Percentiles rank a stretch among this genome's conserved stretches.
phyloP scores from a whole-genome alignment of 2,113 vertebrate species.

The Hemichromis elongatus region DNA sequence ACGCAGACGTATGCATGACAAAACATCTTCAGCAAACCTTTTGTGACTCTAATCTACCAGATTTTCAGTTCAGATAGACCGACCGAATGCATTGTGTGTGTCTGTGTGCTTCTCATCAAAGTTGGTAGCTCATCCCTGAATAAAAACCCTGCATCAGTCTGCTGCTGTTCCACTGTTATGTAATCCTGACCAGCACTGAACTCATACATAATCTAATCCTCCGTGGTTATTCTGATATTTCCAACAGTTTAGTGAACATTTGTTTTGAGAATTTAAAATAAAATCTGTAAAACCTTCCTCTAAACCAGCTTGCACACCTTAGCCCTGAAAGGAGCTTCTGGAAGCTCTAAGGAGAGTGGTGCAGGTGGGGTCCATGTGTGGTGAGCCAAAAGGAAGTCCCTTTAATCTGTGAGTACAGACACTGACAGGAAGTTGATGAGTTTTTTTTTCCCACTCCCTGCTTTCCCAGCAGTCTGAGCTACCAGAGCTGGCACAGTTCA shows the following conservation, averaged over 20 bases:
- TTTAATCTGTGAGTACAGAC: not conserved
- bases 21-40: not conserved
- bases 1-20: rapidly evolving
- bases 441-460: not conserved
- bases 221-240: not conserved
- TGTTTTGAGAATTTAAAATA: not conserved
- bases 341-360: not conserved
- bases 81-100: not conserved
- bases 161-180: not conserved
- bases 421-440: not conserved
- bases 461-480: not conserved
- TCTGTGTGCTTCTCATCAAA: not conserved
- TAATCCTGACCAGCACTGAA: not conserved
- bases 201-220: not conserved
- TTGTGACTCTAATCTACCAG: not conserved
- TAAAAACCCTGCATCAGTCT: not conserved
- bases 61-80: not conserved
- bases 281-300: not conserved
- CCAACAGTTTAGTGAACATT: not conserved
- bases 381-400: not conserved
- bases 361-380: not conserved
- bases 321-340: not conserved
- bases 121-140: not conserved
- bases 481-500: not conserved
- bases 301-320: not conserved